Evolutionary conservation across 2,888 invertebrate species (phyloP).

Genomic region (Spilarctia lutea): DNA sequence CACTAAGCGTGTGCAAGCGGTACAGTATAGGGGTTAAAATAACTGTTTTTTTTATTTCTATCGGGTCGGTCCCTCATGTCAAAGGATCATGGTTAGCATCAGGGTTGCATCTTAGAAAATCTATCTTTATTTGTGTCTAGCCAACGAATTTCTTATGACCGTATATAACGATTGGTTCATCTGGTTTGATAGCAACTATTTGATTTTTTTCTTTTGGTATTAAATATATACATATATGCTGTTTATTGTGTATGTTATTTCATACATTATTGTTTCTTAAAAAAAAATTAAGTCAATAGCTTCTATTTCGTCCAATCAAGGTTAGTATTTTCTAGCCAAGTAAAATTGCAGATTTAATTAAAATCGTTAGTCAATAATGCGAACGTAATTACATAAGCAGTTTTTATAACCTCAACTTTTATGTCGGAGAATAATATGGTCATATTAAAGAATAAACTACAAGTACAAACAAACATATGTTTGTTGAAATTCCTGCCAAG

Average conservation of each 20-base stretch:
- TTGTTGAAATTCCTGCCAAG: constrained; percentile 26
- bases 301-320: background rate
- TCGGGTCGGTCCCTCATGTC: background rate
- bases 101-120: background rate
- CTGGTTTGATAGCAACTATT: background rate
- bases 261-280: background rate
- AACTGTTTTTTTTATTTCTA: background rate
- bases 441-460: constrained; percentile 38
- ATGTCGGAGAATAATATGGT: background rate
- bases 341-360: background rate
- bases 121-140: background rate
- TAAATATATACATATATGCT: background rate
- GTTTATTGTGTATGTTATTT: background rate
- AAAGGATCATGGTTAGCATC: background rate
- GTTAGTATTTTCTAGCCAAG: background rate
- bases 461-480: constrained; percentile 33
- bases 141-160: background rate
- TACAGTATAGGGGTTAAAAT: too few species aligned
- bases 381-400: background rate
- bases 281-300: background rate
- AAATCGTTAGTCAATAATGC: background rate
- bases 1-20: too few species aligned
- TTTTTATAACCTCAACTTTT: background rate
- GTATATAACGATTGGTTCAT: too few species aligned
- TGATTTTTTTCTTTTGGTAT: too few species aligned